Base-by-base conservation (phyloP, 2,113 vertebrate species). In the Ceyx margarethae region DNA sequence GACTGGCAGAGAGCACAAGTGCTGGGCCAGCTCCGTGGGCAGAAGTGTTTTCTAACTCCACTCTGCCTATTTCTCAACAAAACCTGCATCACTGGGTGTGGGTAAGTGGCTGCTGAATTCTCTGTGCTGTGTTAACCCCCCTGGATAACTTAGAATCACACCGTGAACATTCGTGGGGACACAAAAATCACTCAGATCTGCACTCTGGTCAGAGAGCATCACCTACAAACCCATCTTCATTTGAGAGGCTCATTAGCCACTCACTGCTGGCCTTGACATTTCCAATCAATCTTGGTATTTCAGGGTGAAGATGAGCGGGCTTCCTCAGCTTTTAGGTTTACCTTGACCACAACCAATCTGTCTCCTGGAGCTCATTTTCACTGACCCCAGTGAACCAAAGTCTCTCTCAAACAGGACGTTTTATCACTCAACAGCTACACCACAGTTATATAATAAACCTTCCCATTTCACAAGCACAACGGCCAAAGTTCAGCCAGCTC, bases 121-220 rank as follows among this genome's bases (percentile, higher is more conserved):
- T 20, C 45, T 1, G 0, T 13, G 1, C 56, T 2, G 15, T 3
- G 1, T 8, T 11, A 64, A 40, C 31, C 50, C 20, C 50, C 17
- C 35, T 19, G 25, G 11, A 15, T 2, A 12, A 9, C 42, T 13
- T 20, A 35, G 15, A 11, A 42, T 11, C 3, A 51, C 1, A 21
- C 18, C 21, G 2, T 0, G 33, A 46, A 22, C 26, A 18, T 8
- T 1, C 26, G 35, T 22, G 76, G 46, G 56, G 3, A 28, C 14
- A 7, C 3, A 3, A 15, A 3, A 18, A 3, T 7, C 3, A 2
- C 75, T 35, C 19, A 5, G 2, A 10, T 0, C 20, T n/a, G 17
- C 37, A 3, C 8, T 60, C 15, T 50, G n/a, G 35, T 8, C 57
- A 48, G 2, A 42, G 25, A 35, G 57, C 3, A 72, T 21, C 71